Conservation (phyloP, 64 coral and sea anemone genomes). For the Pachyseris speciosa region DNA sequence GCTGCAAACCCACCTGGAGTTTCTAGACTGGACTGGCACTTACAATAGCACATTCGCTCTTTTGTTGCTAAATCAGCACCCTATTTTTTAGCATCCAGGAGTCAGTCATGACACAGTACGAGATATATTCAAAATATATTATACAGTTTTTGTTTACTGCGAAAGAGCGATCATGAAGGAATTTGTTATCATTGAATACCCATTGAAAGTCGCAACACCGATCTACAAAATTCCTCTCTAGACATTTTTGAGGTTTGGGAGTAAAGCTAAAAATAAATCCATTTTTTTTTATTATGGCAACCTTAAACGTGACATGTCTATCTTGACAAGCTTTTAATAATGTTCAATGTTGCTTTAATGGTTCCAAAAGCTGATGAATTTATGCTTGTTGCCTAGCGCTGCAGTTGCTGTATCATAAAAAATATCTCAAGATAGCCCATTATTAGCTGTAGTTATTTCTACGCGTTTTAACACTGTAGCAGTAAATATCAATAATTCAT, state of each 20-base stretch:
- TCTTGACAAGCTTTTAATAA: slow-evolving; percentile 2
- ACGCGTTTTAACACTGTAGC: not conserved
- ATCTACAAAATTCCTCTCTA: not conserved
- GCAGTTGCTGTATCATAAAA: not conserved
- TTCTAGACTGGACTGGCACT: not conserved
- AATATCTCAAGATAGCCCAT: not conserved
- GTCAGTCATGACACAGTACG: not conserved
- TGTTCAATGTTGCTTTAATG: not conserved
- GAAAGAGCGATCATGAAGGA: not conserved
- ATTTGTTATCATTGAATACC: not conserved
- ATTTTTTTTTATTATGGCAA: not conserved
- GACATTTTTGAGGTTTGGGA: not conserved
- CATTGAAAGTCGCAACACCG: not conserved
- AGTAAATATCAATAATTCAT: not conserved
- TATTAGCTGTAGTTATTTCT: not conserved
- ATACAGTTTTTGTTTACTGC: not conserved
- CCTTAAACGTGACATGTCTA: slow-evolving; percentile 13
- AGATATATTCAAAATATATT: not conserved
- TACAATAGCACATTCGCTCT: not conserved
- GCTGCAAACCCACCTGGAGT: not conserved
- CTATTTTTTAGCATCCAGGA: no score
- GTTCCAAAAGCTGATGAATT: not conserved
- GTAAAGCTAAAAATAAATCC: not conserved
- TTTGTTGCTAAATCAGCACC: no score
- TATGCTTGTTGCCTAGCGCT: not conserved